phyloP scores from a whole-genome alignment of 2,113 vertebrate genomes.

The Himantopus leucocephalus region DNA sequence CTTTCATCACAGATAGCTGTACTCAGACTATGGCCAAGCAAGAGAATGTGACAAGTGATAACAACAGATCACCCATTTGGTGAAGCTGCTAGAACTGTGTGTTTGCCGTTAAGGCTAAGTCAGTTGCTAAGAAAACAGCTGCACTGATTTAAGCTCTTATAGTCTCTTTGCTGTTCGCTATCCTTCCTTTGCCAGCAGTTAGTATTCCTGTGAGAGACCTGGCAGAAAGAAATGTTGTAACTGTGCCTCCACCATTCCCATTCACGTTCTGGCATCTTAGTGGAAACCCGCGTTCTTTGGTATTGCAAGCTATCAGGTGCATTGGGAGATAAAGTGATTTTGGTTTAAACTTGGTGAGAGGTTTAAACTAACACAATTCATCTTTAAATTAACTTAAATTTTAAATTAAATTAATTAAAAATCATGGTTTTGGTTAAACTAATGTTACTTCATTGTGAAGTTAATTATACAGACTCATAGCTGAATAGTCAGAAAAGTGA shows the following conservation, averaged over 20 bases:
- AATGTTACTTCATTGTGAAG: neutral
- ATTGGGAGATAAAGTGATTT: neutral
- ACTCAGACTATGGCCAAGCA: neutral
- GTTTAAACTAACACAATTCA: neutral
- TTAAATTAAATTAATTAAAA: neutral
- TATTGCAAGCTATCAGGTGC: neutral
- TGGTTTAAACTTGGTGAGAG: neutral
- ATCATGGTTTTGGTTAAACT: neutral
- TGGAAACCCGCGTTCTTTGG: neutral
- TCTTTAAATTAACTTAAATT: neutral
- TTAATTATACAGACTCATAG: neutral
- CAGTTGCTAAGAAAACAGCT: neutral
- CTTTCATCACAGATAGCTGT: neutral
- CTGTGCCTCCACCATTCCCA: neutral
- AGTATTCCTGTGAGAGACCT: neutral
- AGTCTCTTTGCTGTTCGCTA: neutral
- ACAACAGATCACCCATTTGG: neutral
- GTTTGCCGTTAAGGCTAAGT: neutral
- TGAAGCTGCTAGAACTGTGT: neutral
- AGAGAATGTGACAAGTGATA: neutral
- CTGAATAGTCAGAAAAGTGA: neutral
- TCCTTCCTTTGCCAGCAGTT: neutral
- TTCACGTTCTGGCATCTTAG: neutral
- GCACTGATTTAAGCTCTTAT: neutral
- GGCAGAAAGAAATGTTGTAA: neutral